Evolutionary conservation across 2,888 invertebrate genomes (phyloP).

Genomic region (Ophonus ardosiacus): DNA sequence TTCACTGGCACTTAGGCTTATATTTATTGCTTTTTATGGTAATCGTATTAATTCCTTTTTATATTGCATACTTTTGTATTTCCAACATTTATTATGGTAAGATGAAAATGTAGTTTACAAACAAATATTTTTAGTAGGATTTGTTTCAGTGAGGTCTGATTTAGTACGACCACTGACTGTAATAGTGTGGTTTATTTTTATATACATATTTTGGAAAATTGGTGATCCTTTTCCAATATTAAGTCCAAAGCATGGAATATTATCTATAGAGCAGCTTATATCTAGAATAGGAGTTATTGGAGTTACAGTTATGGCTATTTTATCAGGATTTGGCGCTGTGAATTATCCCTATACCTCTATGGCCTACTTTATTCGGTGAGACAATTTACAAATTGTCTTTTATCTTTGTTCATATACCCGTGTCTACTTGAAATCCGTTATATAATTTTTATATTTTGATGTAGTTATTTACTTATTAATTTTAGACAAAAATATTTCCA

Average conservation of each 20-base stretch:
- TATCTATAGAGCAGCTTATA: slow-evolving; percentile 94
- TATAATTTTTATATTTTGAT: too few relatives aligned
- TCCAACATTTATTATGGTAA: slow-evolving; percentile 92
- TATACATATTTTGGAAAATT: slow-evolving; percentile 99
- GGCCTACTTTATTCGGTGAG: slow-evolving; percentile 95
- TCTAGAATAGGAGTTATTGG: slow-evolving; percentile 99
- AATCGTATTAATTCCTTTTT: slow-evolving; percentile 97
- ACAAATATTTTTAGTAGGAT: neutral
- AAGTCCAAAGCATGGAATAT: slow-evolving; percentile 95
- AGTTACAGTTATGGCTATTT: slow-evolving; percentile 98
- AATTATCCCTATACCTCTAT: slow-evolving; percentile 99
- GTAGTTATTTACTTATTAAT: too few relatives aligned
- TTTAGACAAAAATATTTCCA: too few relatives aligned
- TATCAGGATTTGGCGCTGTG: slow-evolving; percentile 99
- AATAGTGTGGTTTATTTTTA: slow-evolving; percentile 91
- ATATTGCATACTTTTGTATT: slow-evolving; percentile 96
- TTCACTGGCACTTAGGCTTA: slow-evolving; percentile 96
- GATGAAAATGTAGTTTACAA: slow-evolving; percentile 68
- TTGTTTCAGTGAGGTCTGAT: slow-evolving; percentile 82
- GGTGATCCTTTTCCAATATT: slow-evolving; percentile 99
- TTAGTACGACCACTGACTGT: slow-evolving; percentile 89
- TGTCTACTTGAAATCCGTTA: too few relatives aligned
- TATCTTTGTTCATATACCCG: too few relatives aligned
- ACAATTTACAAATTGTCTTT: neutral
- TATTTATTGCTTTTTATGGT: slow-evolving; percentile 95